These are phyloP conservation scores for Caenorhabditis sp. DNA, from an alignment of 2,888 invertebrate species.

Conservation along the genomic window DNA sequence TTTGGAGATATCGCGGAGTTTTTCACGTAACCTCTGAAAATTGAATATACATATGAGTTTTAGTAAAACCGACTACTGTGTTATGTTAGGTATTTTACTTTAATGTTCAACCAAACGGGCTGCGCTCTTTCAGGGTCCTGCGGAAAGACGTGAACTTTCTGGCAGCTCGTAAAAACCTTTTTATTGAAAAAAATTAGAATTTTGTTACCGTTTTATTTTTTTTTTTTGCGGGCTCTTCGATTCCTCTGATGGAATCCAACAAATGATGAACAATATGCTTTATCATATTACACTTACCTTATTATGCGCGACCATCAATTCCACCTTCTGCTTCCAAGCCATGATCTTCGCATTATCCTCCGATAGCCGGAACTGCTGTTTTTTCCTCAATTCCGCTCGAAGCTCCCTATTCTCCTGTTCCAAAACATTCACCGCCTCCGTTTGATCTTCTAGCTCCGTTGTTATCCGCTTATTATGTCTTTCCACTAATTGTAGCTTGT, in stretches of 20 bases:
- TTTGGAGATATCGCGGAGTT: constrained; percentile 65
- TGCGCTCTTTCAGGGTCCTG: too few species aligned
- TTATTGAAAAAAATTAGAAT: too few species aligned
- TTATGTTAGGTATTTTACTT: too few species aligned
- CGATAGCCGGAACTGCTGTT: constrained; percentile 69
- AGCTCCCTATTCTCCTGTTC: constrained; percentile 74
- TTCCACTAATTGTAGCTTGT: constrained; percentile 72
- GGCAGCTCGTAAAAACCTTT: too few species aligned
- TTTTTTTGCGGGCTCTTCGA: not conserved
- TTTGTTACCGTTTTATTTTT: too few species aligned
- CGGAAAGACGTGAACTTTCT: too few species aligned
- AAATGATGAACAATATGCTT: not conserved
- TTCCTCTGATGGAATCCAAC: too few species aligned
- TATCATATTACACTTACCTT: constrained; percentile 55
- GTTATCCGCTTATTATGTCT: constrained; percentile 73
- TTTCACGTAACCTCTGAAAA: constrained; percentile 74
- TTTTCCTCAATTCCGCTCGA: constrained; percentile 70
- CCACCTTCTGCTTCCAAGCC: constrained; percentile 77
- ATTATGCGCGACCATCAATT: constrained; percentile 75
- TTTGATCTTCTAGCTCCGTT: constrained; percentile 71
- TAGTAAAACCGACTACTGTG: too few species aligned
- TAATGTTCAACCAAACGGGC: too few species aligned
- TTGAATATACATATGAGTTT: not conserved
- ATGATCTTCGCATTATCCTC: constrained; percentile 70
- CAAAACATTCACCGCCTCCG: constrained; percentile 66